Conservation (phyloP, 2,888 invertebrate genomes). For the Dolichomitus sp. region DNA sequence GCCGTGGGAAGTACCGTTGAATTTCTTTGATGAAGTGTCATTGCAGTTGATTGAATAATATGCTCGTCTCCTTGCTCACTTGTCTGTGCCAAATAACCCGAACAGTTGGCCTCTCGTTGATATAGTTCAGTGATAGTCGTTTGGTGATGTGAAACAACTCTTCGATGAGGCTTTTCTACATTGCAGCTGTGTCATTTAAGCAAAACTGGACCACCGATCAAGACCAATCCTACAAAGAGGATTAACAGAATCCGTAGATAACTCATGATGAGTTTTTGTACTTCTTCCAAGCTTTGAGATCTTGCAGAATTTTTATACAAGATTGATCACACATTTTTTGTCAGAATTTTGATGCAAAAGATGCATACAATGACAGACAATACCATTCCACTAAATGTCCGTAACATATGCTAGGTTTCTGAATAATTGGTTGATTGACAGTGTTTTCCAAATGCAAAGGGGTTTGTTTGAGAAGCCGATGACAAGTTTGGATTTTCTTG, state of each 20-base stretch:
- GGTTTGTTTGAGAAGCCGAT: background rate
- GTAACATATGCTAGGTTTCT: background rate
- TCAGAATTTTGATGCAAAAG: no score
- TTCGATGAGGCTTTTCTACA: background rate
- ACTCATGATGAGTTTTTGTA: no score
- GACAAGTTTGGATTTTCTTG: background rate
- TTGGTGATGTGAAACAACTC: background rate
- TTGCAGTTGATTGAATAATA: constrained; percentile 18
- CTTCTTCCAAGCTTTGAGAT: no score
- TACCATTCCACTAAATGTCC: background rate
- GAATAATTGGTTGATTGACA: no score
- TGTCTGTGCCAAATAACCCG: background rate
- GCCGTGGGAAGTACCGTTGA: background rate
- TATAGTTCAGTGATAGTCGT: background rate
- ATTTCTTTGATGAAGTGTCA: constrained; percentile 2
- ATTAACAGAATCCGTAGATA: no score
- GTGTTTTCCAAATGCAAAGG: background rate
- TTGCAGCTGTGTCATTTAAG: background rate
- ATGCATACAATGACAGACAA: background rate
- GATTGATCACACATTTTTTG: no score
- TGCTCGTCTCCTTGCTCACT: background rate
- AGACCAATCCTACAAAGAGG: background rate
- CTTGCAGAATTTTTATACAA: no score
- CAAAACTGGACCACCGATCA: background rate
- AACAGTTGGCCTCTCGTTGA: background rate